phyloP scores from a whole-genome alignment of 2,797 vertebrate genomes.

The Sphaeramia orbicularis region DNA sequence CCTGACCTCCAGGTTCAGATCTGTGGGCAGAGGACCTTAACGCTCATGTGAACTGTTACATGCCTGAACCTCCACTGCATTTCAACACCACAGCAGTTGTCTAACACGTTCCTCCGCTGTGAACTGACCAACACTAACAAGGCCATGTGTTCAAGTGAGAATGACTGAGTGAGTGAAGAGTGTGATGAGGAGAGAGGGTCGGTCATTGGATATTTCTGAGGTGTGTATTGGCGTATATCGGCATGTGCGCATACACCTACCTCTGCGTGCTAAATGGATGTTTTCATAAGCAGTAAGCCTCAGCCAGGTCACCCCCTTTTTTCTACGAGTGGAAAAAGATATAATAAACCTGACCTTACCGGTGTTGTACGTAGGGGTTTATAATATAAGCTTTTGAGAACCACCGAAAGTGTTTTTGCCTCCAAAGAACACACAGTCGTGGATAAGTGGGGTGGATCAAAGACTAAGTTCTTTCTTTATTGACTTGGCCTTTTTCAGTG shows the following conservation, averaged over 20 bases:
- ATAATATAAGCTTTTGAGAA: conserved; percentile 58
- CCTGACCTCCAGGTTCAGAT: conserved; percentile 41
- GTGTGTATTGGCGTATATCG: conserved; percentile 43
- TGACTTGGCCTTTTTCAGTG: conserved; percentile 29
- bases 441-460: conserved; percentile 63
- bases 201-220: conserved; percentile 49
- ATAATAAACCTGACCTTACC: conserved; percentile 27
- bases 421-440: conserved; percentile 62
- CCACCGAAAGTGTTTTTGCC: conserved; percentile 50
- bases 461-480: conserved; percentile 45
- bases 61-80: conserved; percentile 48
- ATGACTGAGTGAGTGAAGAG: conserved; percentile 51
- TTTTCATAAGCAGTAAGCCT: conserved; percentile 66
- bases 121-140: conserved; percentile 64
- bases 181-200: conserved; percentile 38
- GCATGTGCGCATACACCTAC: conserved; percentile 24
- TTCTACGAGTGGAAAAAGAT: conserved; percentile 36
- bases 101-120: conserved; percentile 47
- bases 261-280: conserved; percentile 51
- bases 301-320: conserved; percentile 43
- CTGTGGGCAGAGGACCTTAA: conserved; percentile 32
- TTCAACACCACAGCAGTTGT: conserved; percentile 50
- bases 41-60: conserved; percentile 44
- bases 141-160: conserved; percentile 20
- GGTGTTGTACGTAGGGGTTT: conserved; percentile 46